Conservation (phyloP, 2,797 vertebrate species). For the Ctenosaura bakeri region DNA sequence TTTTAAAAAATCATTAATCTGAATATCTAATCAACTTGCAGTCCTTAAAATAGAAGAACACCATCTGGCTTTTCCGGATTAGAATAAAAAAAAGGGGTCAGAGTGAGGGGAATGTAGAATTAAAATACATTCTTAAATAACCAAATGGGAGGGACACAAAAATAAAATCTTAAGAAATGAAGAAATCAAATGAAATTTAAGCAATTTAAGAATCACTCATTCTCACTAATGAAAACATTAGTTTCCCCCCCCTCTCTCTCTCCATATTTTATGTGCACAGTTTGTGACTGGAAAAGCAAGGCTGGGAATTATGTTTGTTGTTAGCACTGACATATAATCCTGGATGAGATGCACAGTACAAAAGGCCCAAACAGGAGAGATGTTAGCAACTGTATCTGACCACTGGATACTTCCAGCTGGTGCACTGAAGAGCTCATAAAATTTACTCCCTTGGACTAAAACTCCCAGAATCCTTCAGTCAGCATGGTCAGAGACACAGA, state of each 20-base stretch:
- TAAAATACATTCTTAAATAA: conserved; percentile 8
- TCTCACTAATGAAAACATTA: neutral
- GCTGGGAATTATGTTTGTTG: neutral
- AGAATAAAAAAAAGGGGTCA: neutral
- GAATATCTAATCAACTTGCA: conserved; percentile 41
- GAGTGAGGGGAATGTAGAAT: conserved; percentile 3
- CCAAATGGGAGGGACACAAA: neutral
- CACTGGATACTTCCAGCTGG: too few relatives aligned
- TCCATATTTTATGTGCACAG: neutral
- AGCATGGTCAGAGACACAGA: neutral
- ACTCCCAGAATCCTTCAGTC: too few relatives aligned
- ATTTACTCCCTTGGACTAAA: too few relatives aligned
- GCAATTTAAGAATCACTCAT: neutral
- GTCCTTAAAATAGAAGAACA: conserved; percentile 35
- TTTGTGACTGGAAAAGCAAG: neutral
- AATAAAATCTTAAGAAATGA: neutral
- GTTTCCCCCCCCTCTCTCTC: neutral
- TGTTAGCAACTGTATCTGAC: neutral
- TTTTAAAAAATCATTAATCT: conserved; percentile 33
- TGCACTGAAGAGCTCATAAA: too few relatives aligned
- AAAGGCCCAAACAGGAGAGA: neutral
- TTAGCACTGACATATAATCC: neutral
- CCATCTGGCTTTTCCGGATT: conserved; percentile 19
- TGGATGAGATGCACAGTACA: neutral
- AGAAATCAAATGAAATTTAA: neutral